Percentiles rank a stretch among this genome's conserved stretches.
phyloP scores from a whole-genome alignment of 2,797 vertebrate genomes.

The Ptychobarbus kaznakovi region DNA sequence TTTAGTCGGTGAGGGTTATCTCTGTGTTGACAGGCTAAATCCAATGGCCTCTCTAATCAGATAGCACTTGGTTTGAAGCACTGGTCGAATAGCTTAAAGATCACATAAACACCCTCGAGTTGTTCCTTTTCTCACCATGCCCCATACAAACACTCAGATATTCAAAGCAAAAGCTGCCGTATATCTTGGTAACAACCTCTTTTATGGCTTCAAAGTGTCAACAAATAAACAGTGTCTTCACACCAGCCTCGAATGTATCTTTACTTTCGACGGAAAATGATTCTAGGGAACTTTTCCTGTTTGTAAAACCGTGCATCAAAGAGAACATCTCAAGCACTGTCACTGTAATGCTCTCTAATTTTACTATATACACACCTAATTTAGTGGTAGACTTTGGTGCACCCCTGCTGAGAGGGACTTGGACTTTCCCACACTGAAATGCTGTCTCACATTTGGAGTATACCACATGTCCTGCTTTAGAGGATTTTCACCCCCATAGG shows the following conservation, averaged over 20 bases:
- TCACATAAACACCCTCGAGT: constrained; percentile 76
- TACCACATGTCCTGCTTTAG: constrained; percentile 44
- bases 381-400: constrained; percentile 61
- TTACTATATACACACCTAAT: constrained; percentile 71
- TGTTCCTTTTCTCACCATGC: constrained; percentile 57
- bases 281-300: constrained; percentile 57
- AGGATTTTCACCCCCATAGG: constrained; percentile 50
- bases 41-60: constrained; percentile 75
- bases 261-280: constrained; percentile 14
- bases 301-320: constrained; percentile 72
- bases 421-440: constrained; percentile 74
- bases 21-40: constrained; percentile 81
- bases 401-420: constrained; percentile 68
- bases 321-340: constrained; percentile 78
- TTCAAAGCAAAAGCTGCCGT: constrained; percentile 59
- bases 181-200: constrained; percentile 54
- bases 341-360: constrained; percentile 72
- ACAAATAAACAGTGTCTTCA: constrained; percentile 52
- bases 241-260: constrained; percentile 28
- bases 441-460: constrained; percentile 41
- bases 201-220: constrained; percentile 53
- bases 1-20: constrained; percentile 72
- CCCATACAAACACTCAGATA: constrained; percentile 40
- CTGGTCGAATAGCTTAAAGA: constrained; percentile 73
- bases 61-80: constrained; percentile 79